Base-by-base conservation (phyloP, 2,888 invertebrate species). In the Galeopsomyia nigrocyanea region DNA sequence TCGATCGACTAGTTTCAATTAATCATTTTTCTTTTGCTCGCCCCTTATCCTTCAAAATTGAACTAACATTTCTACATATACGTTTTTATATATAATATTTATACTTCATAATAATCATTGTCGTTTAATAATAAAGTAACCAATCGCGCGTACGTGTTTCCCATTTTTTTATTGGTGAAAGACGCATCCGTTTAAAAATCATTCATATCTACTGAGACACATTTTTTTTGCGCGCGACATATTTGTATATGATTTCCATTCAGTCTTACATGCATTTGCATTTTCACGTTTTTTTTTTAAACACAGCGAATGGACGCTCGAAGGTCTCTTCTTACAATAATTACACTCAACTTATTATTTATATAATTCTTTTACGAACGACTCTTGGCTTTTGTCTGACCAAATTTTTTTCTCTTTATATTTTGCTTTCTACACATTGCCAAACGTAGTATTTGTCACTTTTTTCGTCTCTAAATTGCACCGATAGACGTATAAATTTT, bases 41-140 rank as follows among this genome's bases (percentile, higher is more conserved):
- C 68, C 61, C 75, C 64, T 68, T 74, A 26, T 66, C 65, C 58
- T 62, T 75, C 74, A 68, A 74, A 80, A 80, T 80, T 80, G 65
- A 76, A 80, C 79, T 80, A 81, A 79, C 78, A 75, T 76, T 77
- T 78, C 77, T 78, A 79, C 76, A 75, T 78, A 78, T 76, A 74
- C 74, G 71, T 75, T 73, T 73, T 72, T 74, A 71, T 76, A 75
- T 77, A 77, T 76, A 77, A 78, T 77, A 77, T 75, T 78, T 76
- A 78, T 77, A 77, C 73, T 75, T 76, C 62, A 77, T 78, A 76
- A 78, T 78, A 78, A 72, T 74, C 75, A 71, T 74, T 75, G 68
- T 75, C 71, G 75, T 72, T 75, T 77, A 74, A 76, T 79, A 80
- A 82, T 80, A 80, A 82, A 80, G 78, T 79, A 80, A 81, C 76